Conservation (phyloP, 1,140 invertebrate species). For the Brachionus paranguensis region DNA sequence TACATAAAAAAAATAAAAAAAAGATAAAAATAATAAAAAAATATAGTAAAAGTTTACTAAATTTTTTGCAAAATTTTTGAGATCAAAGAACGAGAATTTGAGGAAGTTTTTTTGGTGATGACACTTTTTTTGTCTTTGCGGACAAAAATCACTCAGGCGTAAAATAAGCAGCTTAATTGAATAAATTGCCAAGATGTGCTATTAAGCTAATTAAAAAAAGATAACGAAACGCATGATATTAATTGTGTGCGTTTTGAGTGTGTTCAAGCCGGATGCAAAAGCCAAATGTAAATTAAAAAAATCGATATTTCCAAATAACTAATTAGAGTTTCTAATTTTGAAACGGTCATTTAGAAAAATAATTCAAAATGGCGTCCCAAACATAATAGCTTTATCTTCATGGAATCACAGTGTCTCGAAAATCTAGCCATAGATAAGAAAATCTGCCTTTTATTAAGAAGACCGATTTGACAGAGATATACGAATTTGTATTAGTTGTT, state of each 20-base stretch:
- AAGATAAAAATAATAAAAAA: too few species aligned
- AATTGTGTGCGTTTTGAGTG: not conserved
- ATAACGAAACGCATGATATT: not conserved
- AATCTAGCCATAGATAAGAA: not conserved
- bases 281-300: not conserved
- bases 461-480: conserved; percentile 12
- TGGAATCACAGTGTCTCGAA: conserved; percentile 15
- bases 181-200: not conserved
- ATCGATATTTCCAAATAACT: not conserved
- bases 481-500: not conserved
- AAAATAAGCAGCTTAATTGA: not conserved
- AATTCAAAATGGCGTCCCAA: not conserved
- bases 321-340: not conserved
- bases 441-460: not conserved
- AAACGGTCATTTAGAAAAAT: conserved; percentile 1
- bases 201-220: not conserved
- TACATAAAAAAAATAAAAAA: too few species aligned
- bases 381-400: not conserved
- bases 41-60: too few species aligned
- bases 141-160: not conserved
- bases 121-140: not conserved
- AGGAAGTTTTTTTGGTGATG: not conserved
- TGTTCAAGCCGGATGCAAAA: not conserved
- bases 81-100: too few species aligned
- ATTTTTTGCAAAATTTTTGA: too few species aligned